Evolutionary conservation across 2,113 vertebrate genomes (phyloP).

Genomic region (Isichthys henryi): DNA sequence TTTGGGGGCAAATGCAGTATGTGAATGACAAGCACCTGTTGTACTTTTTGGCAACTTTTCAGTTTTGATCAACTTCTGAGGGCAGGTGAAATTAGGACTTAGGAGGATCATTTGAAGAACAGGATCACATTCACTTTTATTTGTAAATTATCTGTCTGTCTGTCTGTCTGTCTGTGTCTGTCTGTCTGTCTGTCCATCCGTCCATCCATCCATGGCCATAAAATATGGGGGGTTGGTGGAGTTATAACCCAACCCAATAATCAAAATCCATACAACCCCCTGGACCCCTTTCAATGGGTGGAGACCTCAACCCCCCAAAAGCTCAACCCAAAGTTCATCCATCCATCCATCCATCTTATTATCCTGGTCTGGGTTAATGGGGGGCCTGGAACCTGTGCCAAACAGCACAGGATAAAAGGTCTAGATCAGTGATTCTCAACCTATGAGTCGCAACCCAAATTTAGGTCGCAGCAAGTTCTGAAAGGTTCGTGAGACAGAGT

Average conservation of each 20-base stretch:
- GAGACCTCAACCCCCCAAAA: too few species aligned
- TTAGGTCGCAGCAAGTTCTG: too few species aligned
- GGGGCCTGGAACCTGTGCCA: background rate
- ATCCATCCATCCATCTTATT: background rate
- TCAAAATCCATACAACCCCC: too few species aligned
- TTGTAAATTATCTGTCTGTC: background rate
- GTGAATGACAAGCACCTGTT: background rate
- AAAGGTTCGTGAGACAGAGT: too few species aligned
- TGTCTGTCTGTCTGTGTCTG: too few species aligned
- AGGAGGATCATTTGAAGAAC: background rate
- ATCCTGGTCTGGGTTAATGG: background rate
- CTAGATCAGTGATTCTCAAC: background rate
- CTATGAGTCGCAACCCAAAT: too few species aligned
- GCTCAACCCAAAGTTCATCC: too few species aligned
- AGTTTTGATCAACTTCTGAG: background rate
- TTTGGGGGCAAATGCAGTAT: background rate
- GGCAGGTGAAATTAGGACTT: background rate
- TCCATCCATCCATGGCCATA: background rate
- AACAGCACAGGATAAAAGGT: background rate
- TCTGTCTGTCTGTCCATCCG: too few species aligned
- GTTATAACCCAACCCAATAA: too few species aligned
- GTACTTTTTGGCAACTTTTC: background rate
- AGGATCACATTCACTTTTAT: background rate
- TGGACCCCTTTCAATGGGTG: too few species aligned
- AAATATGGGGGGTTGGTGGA: too few species aligned